Evolutionary conservation across 1,140 invertebrate genomes (phyloP).

Genomic region (Zaprionus capensis): DNA sequence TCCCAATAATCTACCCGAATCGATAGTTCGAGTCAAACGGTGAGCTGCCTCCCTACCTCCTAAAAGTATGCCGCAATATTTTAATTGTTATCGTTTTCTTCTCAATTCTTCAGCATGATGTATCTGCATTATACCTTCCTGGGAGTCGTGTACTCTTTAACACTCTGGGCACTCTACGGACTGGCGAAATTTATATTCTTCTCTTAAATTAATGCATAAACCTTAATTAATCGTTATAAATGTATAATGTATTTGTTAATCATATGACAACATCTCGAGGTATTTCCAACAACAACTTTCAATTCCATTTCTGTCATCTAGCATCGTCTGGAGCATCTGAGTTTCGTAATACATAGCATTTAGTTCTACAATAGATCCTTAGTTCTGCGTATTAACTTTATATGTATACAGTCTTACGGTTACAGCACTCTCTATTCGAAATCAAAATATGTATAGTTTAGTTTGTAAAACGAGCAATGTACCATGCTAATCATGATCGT

Average conservation of each 20-base stretch:
- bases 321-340: neutral
- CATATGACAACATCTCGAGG: neutral
- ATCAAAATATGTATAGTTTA: constrained; percentile 46
- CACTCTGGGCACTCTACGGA: constrained; percentile 63
- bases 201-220: constrained; percentile 5
- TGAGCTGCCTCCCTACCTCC: constrained; percentile 53
- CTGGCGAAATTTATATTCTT: constrained; percentile 66
- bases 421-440: constrained; percentile 48
- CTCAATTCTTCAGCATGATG: constrained; percentile 68
- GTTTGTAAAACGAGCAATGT: constrained; percentile 20
- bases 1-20: constrained; percentile 87
- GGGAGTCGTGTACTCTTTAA: constrained; percentile 67
- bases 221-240: neutral
- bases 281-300: neutral
- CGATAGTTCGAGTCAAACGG: constrained; percentile 86
- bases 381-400: constrained; percentile 45
- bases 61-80: neutral
- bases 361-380: constrained; percentile 16
- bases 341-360: neutral
- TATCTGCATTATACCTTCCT: constrained; percentile 73
- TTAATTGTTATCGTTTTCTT: neutral
- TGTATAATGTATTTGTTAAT: neutral
- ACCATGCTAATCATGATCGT: constrained; percentile 30
- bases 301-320: neutral
- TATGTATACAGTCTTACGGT: constrained; percentile 43